Base-by-base conservation (phyloP, 2,888 invertebrate species). In the Papilio protenor region DNA sequence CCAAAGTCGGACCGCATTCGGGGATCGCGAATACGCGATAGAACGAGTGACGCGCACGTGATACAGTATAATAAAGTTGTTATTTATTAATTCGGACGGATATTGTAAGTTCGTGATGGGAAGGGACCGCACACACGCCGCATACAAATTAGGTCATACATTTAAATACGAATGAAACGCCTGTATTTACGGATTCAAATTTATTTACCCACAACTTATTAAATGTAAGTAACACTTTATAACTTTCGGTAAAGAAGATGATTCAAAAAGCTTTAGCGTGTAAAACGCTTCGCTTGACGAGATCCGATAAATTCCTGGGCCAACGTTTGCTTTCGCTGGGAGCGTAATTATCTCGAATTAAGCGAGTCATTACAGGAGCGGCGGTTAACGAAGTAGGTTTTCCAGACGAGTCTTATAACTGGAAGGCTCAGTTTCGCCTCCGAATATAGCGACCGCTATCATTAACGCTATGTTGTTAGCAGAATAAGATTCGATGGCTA, bases 281-380 rank as follows among this genome's bases (percentile, higher is more conserved):
- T 71, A 84, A 87, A 77, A 70, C 61, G 71, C 52, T 79, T 77
- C 73, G 73, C 75, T 74, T 78, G 61, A 73, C 75, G 87, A 85
- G 85, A 87, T 87, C 86, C 87, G 84, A 91, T 91, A 91, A 90
- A 90, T 91, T 89, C 87, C 86, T 86, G 82, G 83, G 88, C 86
- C 87, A 88, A 90, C 90, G 89, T 91, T 90, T 89, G 86, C 86
- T 87, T 88, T 89, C 87, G 85, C 86, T 89, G 85, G 88, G 84
- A 89, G 88, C 87, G 88, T 92, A 91, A 93, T 93, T 93, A 93
- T 92, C 88, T 91, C 90, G 89, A 92, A 93, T 93, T 93, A 91
- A 92, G 89, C 90, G 89, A 90, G 90, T 92, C 90, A 90, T 92
- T 93, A 92, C 89, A 88, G 89, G 84, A 87, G 88, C 86, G 85